These are phyloP conservation scores for Ormia ochracea DNA, from an alignment of 2,888 invertebrate genomes.

Conservation along the genomic window DNA sequence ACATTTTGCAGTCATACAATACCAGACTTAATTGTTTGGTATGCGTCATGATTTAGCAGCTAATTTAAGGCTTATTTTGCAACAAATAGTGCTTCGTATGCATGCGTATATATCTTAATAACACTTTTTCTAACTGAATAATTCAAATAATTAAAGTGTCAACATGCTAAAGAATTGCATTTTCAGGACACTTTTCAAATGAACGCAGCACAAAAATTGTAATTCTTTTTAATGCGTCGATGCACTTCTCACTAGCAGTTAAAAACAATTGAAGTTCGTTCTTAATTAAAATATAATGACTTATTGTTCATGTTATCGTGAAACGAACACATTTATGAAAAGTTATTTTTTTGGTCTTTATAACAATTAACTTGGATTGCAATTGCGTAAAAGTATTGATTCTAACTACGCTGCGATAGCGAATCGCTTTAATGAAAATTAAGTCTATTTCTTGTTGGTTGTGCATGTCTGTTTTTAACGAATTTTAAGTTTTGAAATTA, in stretches of 20 bases:
- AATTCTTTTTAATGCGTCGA: not conserved
- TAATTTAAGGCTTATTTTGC: conserved; percentile 41
- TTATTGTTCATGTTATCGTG: not conserved
- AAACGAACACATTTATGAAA: not conserved
- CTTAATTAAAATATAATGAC: not conserved
- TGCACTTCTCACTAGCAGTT: not conserved
- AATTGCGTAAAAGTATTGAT: conserved; percentile 8
- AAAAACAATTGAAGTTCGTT: conserved; percentile 8
- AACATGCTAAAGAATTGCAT: conserved; percentile 48
- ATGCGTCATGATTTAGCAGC: conserved; percentile 16
- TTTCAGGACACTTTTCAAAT: conserved; percentile 49
- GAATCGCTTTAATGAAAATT: conserved; percentile 39
- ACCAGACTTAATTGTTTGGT: not conserved
- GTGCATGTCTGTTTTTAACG: too few species aligned
- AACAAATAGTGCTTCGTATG: not conserved
- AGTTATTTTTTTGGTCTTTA: not conserved
- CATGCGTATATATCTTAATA: not conserved
- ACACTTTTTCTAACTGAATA: conserved; percentile 25
- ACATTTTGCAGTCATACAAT: not conserved
- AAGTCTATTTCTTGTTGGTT: not conserved
- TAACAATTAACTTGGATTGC: conserved; percentile 25
- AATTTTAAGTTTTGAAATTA: too few species aligned
- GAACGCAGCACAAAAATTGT: conserved; percentile 23
- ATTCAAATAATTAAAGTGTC: conserved; percentile 55
- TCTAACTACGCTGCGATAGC: conserved; percentile 40